A percentile compares a stretch with the other conserved stretches of the same genome.
Conservation (phyloP, 2,888 invertebrate genomes). For the Caprella mutica region DNA sequence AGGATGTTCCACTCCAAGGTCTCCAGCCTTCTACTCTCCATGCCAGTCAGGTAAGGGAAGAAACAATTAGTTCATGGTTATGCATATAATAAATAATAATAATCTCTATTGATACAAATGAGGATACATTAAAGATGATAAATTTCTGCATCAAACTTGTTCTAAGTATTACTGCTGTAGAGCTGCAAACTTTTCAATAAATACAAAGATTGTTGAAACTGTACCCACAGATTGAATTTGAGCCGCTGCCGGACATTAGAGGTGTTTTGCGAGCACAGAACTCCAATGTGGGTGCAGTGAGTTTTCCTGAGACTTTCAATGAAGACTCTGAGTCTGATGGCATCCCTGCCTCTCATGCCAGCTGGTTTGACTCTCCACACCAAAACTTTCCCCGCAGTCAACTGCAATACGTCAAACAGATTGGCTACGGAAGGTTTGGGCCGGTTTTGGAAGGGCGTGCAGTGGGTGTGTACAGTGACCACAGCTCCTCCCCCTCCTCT, state of each 20-base stretch:
- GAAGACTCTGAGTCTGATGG: conserved; percentile 8
- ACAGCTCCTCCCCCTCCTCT: conserved; percentile 17
- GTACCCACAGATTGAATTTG: conserved; percentile 24
- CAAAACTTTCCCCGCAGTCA: conserved; percentile 61
- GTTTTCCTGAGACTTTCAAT: conserved; percentile 5
- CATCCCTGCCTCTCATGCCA: not conserved
- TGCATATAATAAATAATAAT: too few species aligned
- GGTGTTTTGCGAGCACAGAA: conserved; percentile 8
- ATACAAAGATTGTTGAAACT: too few species aligned
- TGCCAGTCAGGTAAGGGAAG: too few species aligned
- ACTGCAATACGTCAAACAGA: conserved; percentile 67
- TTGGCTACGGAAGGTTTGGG: conserved; percentile 77
- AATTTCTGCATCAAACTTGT: too few species aligned
- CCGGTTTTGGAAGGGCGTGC: conserved; percentile 70
- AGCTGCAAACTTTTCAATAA: too few species aligned
- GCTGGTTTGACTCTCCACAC: conserved; percentile 37
- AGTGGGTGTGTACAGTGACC: conserved; percentile 41
- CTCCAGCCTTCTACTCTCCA: too few species aligned
- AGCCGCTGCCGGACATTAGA: conserved; percentile 28
- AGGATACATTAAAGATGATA: too few species aligned
- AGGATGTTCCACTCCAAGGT: too few species aligned
- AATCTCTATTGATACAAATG: too few species aligned
- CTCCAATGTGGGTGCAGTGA: not conserved
- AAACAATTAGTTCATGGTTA: too few species aligned
- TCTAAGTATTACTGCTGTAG: too few species aligned